Base-by-base conservation (phyloP, 1,140 invertebrate species). In the Spodoptera litura region DNA sequence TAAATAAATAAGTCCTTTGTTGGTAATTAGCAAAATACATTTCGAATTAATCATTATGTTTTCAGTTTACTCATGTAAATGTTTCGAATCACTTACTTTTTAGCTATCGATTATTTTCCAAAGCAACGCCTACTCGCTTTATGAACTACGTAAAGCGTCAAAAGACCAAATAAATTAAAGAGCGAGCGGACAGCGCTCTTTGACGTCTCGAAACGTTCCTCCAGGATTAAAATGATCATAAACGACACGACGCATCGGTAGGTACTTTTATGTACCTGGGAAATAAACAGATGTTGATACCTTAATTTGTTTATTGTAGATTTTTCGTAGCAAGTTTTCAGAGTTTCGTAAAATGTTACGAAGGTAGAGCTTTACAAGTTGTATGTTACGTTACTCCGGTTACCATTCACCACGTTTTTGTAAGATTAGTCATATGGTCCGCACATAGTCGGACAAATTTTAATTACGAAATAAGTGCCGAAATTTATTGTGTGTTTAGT, bases 101-200 rank as follows among this genome's bases (percentile, higher is more conserved):
- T 38, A 5, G 35, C 4, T 44, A 44, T 9, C 0, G 38, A 44
- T 44, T 44, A 44, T 15, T 52, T 68, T 51, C 13, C 38, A 72
- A 31, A 58, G 68, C 38, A 10, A 25, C 9, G 62, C 38, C 49
- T 12, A 9, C 15, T 3, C n/a, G 5, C 9, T 25, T 49, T n/a
- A 61, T 27, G 12, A 49, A 74, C 15, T 53, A 58, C 11, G 35
- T 15, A 59, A 15, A 56, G 20, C 70, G 35, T 61, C 71, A 74
- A 61, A 74, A 74, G 38, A 51, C 38, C 35, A 73, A 51, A 49
- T 73, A 59, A 73, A 73, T 51, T 74, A 44, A 73, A 74, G 38
- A 58, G 61, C 25, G 44, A 15, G 20, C 10, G 25, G 56, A 74
- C 59, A 61, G 56, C 10, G 52, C 8, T 15, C 52, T 61, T 61